Base-by-base conservation (phyloP, 2,797 vertebrate genomes). In the Melopsittacus undulatus region DNA sequence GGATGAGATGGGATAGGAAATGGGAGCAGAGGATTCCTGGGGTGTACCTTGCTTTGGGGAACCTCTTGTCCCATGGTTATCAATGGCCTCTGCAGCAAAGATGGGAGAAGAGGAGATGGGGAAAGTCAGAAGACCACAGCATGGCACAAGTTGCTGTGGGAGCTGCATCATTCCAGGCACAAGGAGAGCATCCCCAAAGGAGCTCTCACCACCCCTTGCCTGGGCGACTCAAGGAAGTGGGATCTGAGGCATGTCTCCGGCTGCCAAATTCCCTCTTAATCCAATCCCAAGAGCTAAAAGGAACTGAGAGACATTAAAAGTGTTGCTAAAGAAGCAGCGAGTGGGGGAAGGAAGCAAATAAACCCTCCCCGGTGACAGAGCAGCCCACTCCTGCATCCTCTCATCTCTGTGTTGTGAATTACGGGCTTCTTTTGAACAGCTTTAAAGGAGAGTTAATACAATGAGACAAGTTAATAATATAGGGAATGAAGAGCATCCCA, bases 391-490 rank as follows among this genome's bases (percentile, higher is more conserved):
- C 92, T 87, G 91, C 90, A 57, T 83, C 86, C 12, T 76, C 80
- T 90, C 95, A 93, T 80, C 92, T 94, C 95, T 93, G 86, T 80
- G 69, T 84, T 96, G 94, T 78, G 95, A 96, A 92, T 94, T 94
- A 87, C 3, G 30, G 83, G 80, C 91, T 83, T 22, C 90, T 95
- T 91, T 40, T 90, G 92, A 92, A 94, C 92, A 94, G 92, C 91
- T 80, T 94, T 95, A 92, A 94, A 83, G 94, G 87, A 86, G 83
- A 91, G 92, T 91, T 95, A 95, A 95, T 96, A 94, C 95, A 97
- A 97, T 52, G 78, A 96, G 95, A 94, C 92, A 96, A 94, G 92
- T 91, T 96, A 97, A 97, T 96, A 95, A 95, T 90, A 94, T 75
- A 95, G 91, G 91, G 90, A 85, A 94, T 95, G 86, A 96, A 95